Base-by-base conservation (phyloP, 2,797 vertebrate genomes). In the Hyperoplus immaculatus region DNA sequence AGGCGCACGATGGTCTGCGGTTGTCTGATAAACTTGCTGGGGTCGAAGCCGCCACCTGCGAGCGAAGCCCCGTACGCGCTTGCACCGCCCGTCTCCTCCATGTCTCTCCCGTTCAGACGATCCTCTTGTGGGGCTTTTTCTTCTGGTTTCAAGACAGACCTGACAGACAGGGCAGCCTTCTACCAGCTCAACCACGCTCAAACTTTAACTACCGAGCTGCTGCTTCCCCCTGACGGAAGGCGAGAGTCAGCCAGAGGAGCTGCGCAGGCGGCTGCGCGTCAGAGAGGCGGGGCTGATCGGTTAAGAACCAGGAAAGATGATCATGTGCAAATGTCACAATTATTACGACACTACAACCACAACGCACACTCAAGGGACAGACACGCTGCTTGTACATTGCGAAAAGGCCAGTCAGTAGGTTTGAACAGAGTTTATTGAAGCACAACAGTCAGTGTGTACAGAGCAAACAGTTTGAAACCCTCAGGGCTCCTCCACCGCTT, bases 1-100 rank as follows among this genome's bases (percentile, higher is more conserved):
- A 94, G 1, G 21, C 95, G 93, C 71, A 94, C 85, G 56, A 96
- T 93, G 13, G 94, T 95, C 56, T 93, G 94, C 41, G 95, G 95
- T 41, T 95, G 93, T 83, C 94, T 92, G 83, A 92, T 6, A 71
- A 95, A 95, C 86, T 92, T 94, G 11, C 61, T 5, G 49, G 92
- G 79, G 78, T 96, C 89, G 68, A 95, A 95, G 76, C 91, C 89
- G 41, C 90, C 89, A 14, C 94, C 95, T 0, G 94, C 91, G 39
- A 95, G 84, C 15, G 93, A 88, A 12, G 79, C 92, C 10, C 95
- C 95, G 85, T 95, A 95, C 38, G 89, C 94, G 2, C 41, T 93
- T 0, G 79, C 56, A 5, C 79, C 88, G 60, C 80, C 89, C 36
- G 89, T 89, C 77, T 93, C 92, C 85, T 94, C 95, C 93, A 94